A percentile compares a stretch with the other conserved stretches of the same genome.
These are phyloP conservation scores for Palythoa heliodiscus DNA, from an alignment of 92 coral and sea anemone species.

Conservation along the genomic window DNA sequence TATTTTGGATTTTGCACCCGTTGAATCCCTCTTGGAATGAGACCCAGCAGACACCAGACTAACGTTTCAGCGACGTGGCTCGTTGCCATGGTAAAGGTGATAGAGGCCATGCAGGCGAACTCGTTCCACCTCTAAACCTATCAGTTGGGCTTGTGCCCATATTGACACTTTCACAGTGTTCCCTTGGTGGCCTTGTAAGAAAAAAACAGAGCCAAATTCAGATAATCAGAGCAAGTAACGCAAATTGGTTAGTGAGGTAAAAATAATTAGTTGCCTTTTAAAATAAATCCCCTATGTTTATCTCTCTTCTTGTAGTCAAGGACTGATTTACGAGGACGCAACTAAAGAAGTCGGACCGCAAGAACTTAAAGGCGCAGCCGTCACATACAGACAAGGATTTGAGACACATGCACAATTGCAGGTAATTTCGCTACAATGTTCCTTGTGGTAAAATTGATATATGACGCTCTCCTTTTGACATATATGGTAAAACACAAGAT, in stretches of 20 bases:
- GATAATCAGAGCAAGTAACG: not conserved
- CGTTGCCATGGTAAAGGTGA: conserved; percentile 7
- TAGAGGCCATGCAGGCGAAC: conserved; percentile 16
- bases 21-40: not conserved
- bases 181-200: conserved; percentile 1
- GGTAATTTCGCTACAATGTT: no score
- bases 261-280: no score
- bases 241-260: not conserved
- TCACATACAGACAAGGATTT: no score
- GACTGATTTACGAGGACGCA: no score
- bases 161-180: conserved; percentile 27
- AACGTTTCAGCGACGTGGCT: conserved; percentile 23
- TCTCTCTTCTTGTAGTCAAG: no score
- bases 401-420: no score
- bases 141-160: conserved; percentile 22
- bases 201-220: not conserved
- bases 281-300: no score
- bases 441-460: no score
- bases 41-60: not conserved
- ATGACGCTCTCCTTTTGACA: no score
- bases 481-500: no score
- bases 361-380: no score
- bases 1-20: not conserved
- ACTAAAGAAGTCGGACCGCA: no score
- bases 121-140: conserved; percentile 23